Evolutionary conservation across 2,113 vertebrate genomes (phyloP), one percentile per base, ranked within the genome.

Genomic region (Muscicapa adusta): DNA sequence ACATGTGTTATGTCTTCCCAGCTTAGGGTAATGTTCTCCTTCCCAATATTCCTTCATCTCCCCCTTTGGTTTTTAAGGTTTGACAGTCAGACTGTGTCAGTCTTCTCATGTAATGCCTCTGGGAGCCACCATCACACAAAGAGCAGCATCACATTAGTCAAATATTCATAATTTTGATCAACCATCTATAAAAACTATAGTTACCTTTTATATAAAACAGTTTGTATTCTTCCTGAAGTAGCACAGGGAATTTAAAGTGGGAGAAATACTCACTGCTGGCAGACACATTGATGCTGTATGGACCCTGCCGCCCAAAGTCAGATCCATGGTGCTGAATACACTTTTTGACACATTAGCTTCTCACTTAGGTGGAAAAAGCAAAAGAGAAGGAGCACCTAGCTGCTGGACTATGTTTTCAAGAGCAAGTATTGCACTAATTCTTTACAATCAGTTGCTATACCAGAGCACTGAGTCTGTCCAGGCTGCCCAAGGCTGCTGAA

Each of bases 181-280:
- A 13, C 14, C 19, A 1, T 22, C 1, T 40, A 25, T 43, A 45
- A n/a, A 34, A 89, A 68, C n/a, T 22, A 0, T 8, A 58, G 40
- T 31, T 53, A 14, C n/a, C 1, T 2, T 61, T 85, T 83, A 26
- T 76, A 61, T 43, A 23, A 33, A 36, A 10, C 26, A 79, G 33
- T 25, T 36, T 31, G 24, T 56, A 15, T 34, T 62, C 65, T 50
- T 66, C 29, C 53, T 76, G 14, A 61, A 83, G 8, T 7, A 54
- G 42, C 24, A 0, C 22, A 29, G 8, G 50, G 42, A 79, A 61
- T 86, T 45, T 36, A 51, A 56, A 57, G 48, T 9, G 17, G 29
- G 58, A 68, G 54, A 57, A 36, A 0, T 5, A 36, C 67, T 33
- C 20, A 7, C 20, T 4, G 9, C 48, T 47, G 58, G 14, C 65